Evolutionary conservation across 1,140 invertebrate genomes (phyloP), one percentile per base, ranked within the genome.

Genomic region (Pararge aegeria): DNA sequence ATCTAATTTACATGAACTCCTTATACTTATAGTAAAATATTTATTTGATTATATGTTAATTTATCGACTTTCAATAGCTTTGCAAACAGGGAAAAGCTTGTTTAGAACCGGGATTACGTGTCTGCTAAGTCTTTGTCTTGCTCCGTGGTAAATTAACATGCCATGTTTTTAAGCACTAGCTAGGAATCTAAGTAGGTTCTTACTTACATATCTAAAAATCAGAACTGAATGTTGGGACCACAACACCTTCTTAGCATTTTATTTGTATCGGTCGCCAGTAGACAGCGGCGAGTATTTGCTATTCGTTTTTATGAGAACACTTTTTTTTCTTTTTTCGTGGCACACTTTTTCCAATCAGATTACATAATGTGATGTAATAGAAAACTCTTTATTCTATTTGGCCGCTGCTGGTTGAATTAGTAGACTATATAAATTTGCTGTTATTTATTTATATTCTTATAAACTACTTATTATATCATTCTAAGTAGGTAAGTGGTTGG

Each of bases 311-410:
- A 61, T 63, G 59, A 59, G 24, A 65, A 55, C 34, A 68, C 48
- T 70, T 77, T 77, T 72, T 79, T 34, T n/a, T n/a, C n/a, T n/a
- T 57, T 72, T 54, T 57, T 76, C 55, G 70, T 81, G 81, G 72
- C 82, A 80, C 73, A 81, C 66, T 83, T 83, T 76, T 66, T 55
- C 66, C 61, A 61, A 75, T 73, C 66, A 74, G 60, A 72, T 84
- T 83, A 79, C 78, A 70, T 76, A 61, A 76, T 44, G 55, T 74
- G 74, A 74, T 75, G 74, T 73, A 82, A 82, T 76, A 38, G 50
- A 48, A 24, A 54, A 44, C 15, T 16, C 0, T 51, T 48, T 21
- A 19, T 49, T 61, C 53, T 54, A 21, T 37, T 38, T 48, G 9
- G 48, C 37, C 18, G 20, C 13, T 18, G 20, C 13, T n/a, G 19